Percentiles rank a stretch among this genome's conserved stretches.
Evolutionary conservation across 2,113 vertebrate species (phyloP).

Genomic region (Protobothrops mucrosquamatus): DNA sequence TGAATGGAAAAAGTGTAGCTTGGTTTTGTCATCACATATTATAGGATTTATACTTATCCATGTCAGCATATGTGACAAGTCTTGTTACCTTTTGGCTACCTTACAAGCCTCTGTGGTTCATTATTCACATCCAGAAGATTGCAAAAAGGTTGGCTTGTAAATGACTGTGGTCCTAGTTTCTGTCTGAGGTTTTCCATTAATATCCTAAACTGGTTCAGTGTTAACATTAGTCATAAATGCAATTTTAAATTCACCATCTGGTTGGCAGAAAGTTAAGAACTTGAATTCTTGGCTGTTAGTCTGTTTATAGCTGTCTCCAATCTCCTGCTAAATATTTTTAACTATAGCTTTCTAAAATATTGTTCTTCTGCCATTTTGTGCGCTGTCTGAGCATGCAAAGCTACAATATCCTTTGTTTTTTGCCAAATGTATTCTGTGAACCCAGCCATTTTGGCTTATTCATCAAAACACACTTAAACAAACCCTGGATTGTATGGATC

Average conservation of each 20-base stretch:
- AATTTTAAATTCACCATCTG: not conserved
- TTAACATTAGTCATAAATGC: slow-evolving; percentile 11
- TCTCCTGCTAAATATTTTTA: slow-evolving; percentile 10
- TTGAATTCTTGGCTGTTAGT: not conserved
- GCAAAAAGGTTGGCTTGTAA: slow-evolving; percentile 1
- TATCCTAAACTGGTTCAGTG: slow-evolving; percentile 8
- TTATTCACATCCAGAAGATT: not conserved
- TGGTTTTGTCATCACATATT: slow-evolving; percentile 22
- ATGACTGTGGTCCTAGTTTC: slow-evolving; percentile 16
- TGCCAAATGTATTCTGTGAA: not conserved
- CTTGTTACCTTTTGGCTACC: not conserved
- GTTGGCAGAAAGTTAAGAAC: slow-evolving; percentile 17
- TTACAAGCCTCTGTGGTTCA: not conserved
- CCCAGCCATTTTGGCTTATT: not conserved
- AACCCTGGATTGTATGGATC: not conserved
- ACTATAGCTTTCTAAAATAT: not conserved
- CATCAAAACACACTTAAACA: not conserved
- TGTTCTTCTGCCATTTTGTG: not conserved
- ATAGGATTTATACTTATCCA: slow-evolving; percentile 15
- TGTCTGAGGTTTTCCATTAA: slow-evolving; percentile 19
- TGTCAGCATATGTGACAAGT: slow-evolving; percentile 8
- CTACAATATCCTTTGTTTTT: not conserved
- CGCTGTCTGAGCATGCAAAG: not conserved
- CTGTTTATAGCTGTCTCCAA: slow-evolving; percentile 7
- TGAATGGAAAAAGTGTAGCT: not conserved